Evolutionary conservation across 2,113 vertebrate species (phyloP).

Genomic region (Hippocampus abdominalis): DNA sequence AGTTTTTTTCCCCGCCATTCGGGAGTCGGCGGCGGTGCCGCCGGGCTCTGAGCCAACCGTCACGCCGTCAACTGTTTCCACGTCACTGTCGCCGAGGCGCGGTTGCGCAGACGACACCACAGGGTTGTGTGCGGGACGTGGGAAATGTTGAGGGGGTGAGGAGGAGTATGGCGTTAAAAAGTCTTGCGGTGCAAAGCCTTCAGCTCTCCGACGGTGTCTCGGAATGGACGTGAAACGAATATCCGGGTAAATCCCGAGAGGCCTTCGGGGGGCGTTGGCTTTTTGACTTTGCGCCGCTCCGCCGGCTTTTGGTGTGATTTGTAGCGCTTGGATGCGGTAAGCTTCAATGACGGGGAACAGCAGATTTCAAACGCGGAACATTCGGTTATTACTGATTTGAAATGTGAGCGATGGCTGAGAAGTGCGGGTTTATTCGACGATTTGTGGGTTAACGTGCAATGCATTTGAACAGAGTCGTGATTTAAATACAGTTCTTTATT

Average conservation of each 20-base stretch:
- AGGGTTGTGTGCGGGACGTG: background rate
- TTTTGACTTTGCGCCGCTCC: no score
- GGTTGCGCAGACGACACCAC: background rate
- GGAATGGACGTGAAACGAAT: background rate
- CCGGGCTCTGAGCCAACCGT: constrained; percentile 5
- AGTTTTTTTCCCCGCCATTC: constrained; percentile 4
- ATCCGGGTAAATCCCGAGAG: background rate
- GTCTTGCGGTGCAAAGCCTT: background rate
- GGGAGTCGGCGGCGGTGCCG: constrained; percentile 22
- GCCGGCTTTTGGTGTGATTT: background rate
- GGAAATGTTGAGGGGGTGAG: background rate
- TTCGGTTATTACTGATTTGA: constrained; percentile 13
- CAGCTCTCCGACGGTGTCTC: background rate
- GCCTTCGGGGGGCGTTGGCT: background rate
- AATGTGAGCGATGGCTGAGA: background rate
- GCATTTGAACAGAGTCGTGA: no score
- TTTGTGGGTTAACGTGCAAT: background rate
- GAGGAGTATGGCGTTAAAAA: background rate
- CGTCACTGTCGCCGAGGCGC: background rate
- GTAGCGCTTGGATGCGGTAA: background rate
- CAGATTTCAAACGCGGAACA: constrained; percentile 1
- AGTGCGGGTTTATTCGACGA: background rate
- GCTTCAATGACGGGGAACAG: background rate
- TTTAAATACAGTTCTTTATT: no score
- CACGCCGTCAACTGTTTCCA: constrained; percentile 11